Conservation (phyloP, 2,113 vertebrate genomes). For the cat (Felis catus) region DNA sequence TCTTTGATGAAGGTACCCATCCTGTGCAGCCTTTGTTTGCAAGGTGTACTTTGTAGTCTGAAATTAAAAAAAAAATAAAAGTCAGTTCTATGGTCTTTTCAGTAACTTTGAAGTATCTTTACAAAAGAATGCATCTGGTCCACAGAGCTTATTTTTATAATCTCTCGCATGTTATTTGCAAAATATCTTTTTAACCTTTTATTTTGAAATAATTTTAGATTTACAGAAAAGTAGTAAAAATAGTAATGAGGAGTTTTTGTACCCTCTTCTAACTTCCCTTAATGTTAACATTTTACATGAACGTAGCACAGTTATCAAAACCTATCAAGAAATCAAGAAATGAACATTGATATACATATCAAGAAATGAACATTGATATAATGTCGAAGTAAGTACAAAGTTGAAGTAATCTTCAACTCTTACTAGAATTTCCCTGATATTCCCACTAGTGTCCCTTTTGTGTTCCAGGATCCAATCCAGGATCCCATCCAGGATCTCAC, state of each 20-base stretch:
- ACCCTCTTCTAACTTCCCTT: neutral
- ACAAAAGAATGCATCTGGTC: conserved; percentile 28
- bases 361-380: neutral
- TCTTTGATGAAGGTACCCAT: neutral
- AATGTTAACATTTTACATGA: neutral
- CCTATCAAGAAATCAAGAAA: neutral
- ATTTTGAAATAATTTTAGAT: conserved; percentile 62
- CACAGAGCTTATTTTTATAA: conserved; percentile 22
- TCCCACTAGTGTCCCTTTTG: neutral
- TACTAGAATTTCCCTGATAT: neutral
- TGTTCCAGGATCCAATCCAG: neutral
- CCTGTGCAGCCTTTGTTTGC: neutral
- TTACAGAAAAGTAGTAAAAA: conserved; percentile 17
- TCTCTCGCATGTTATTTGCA: conserved; percentile 41
- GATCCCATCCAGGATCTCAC: neutral
- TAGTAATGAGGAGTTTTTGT: conserved; percentile 33
- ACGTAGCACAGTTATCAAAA: neutral
- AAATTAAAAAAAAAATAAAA: conserved; percentile 23
- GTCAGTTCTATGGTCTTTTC: conserved; percentile 25
- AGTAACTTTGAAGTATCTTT: conserved; percentile 49
- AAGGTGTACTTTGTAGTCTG: conserved; percentile 13
- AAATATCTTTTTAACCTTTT: conserved; percentile 37
- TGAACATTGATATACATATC: neutral
- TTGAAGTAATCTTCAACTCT: neutral
- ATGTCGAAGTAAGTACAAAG: too few relatives aligned